phyloP scores from a whole-genome alignment of 2,797 vertebrate species.

The Sebastes variabilis region DNA sequence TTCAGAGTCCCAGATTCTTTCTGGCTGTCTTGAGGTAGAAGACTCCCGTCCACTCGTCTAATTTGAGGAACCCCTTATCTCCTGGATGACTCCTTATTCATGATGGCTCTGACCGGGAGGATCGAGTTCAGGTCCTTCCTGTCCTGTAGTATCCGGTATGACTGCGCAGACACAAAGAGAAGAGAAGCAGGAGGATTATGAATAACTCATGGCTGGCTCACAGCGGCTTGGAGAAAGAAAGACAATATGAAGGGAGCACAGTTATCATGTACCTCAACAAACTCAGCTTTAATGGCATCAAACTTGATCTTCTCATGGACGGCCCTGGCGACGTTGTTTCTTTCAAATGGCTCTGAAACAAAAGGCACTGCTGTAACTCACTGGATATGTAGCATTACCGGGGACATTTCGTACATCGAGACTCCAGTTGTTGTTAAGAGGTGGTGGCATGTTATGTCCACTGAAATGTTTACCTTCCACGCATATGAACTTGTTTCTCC shows the following conservation, averaged over 20 bases:
- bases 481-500: slow-evolving; percentile 95
- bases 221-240: neutral
- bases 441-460: neutral
- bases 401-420: neutral
- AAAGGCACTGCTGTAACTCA: slow-evolving; percentile 19
- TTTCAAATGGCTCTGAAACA: slow-evolving; percentile 94
- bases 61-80: slow-evolving; percentile 57
- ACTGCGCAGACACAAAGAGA: slow-evolving; percentile 78
- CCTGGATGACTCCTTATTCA: slow-evolving; percentile 62
- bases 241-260: neutral
- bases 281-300: slow-evolving; percentile 87
- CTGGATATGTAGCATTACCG: neutral
- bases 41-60: slow-evolving; percentile 58
- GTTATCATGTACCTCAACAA: slow-evolving; percentile 83
- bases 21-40: slow-evolving; percentile 53
- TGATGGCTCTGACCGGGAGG: slow-evolving; percentile 85
- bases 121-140: slow-evolving; percentile 90
- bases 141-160: slow-evolving; percentile 82
- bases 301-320: slow-evolving; percentile 94
- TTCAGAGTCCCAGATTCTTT: neutral
- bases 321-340: slow-evolving; percentile 94
- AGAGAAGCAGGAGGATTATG: slow-evolving; percentile 20
- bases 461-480: slow-evolving; percentile 88
- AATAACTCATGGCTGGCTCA: slow-evolving; percentile 8
- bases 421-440: neutral